These are phyloP conservation scores for Megastigmus dorsalis DNA, from an alignment of 2,888 invertebrate genomes.

Conservation along the genomic window DNA sequence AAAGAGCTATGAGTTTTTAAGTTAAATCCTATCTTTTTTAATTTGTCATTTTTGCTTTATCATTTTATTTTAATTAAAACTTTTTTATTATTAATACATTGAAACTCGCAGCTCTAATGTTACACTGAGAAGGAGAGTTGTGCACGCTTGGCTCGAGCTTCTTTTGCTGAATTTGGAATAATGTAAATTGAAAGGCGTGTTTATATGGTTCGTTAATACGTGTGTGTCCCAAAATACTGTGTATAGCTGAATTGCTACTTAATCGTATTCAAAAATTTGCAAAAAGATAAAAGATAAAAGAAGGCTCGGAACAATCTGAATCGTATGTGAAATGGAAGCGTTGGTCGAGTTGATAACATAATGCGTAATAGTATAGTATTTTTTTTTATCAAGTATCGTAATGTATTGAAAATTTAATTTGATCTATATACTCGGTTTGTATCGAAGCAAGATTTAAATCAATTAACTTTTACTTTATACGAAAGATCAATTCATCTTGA, in stretches of 20 bases:
- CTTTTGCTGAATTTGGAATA: slow-evolving; percentile 47
- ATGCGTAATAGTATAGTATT: too few relatives aligned
- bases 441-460: too few relatives aligned
- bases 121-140: slow-evolving; percentile 41
- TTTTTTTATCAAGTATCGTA: too few relatives aligned
- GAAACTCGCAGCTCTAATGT: slow-evolving; percentile 29
- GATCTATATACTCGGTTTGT: too few relatives aligned
- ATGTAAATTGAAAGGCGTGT: slow-evolving; percentile 23
- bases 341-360: neutral
- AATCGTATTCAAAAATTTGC: neutral
- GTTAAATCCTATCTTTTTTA: too few relatives aligned
- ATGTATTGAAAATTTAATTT: too few relatives aligned
- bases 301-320: neutral
- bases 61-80: neutral
- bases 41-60: neutral
- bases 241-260: neutral
- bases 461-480: too few relatives aligned
- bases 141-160: slow-evolving; percentile 68
- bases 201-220: slow-evolving; percentile 34
- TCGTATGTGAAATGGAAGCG: neutral
- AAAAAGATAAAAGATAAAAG: too few relatives aligned
- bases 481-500: too few relatives aligned
- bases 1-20: slow-evolving; percentile 38
- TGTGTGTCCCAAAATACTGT: slow-evolving; percentile 30
- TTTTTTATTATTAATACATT: neutral